Evolutionary conservation across 2,888 invertebrate species (phyloP).

Genomic region (Acrocyrtus sp.): DNA sequence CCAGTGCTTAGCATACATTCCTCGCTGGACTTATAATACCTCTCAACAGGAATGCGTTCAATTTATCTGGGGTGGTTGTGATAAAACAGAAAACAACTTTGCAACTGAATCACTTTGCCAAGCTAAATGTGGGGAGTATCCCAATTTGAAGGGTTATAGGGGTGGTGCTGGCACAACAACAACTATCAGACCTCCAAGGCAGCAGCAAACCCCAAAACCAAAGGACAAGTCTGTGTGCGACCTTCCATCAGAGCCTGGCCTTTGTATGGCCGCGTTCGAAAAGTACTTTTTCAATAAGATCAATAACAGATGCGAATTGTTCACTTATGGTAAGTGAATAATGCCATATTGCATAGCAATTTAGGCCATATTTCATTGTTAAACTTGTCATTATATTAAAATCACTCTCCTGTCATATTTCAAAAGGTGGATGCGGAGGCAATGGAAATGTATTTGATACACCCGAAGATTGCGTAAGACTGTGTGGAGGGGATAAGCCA

Average conservation of each 20-base stretch:
- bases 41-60: slow-evolving; percentile 42
- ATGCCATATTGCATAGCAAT: neutral
- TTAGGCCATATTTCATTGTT: too few relatives aligned
- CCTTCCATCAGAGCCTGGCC: slow-evolving; percentile 49
- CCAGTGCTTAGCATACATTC: slow-evolving; percentile 52
- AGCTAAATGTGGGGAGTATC: slow-evolving; percentile 51
- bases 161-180: slow-evolving; percentile 9
- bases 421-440: slow-evolving; percentile 58
- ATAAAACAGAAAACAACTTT: slow-evolving; percentile 57
- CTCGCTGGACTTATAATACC: slow-evolving; percentile 55
- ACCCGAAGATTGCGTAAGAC: slow-evolving; percentile 54
- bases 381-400: neutral
- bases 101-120: slow-evolving; percentile 46
- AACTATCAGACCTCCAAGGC: neutral
- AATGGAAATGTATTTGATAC: slow-evolving; percentile 57
- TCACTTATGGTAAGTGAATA: slow-evolving; percentile 38
- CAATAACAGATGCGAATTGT: slow-evolving; percentile 54
- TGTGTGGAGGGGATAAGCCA: slow-evolving; percentile 58
- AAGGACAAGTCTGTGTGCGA: slow-evolving; percentile 30
- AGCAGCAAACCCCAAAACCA: slow-evolving; percentile 10
- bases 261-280: slow-evolving; percentile 45
- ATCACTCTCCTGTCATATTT: neutral
- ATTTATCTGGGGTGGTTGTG: slow-evolving; percentile 62
- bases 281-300: slow-evolving; percentile 48
- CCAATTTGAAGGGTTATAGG: slow-evolving; percentile 18